A percentile compares a stretch with the other conserved stretches of the same genome.
Conservation (phyloP, 1,140 invertebrate species). For the Gryon sp. region DNA sequence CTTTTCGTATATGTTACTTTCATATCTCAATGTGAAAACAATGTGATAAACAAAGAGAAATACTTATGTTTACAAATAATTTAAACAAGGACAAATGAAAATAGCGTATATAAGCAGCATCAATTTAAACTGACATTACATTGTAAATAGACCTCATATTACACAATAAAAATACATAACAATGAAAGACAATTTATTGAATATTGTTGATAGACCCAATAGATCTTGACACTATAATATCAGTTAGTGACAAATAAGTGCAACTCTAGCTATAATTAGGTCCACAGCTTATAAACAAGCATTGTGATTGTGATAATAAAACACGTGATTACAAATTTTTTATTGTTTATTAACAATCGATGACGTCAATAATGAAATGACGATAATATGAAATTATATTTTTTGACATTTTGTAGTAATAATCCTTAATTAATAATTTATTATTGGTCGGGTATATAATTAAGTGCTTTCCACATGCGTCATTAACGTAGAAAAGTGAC, state of each 20-base stretch:
- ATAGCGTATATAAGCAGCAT: too few species aligned
- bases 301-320: neutral
- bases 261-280: constrained; percentile 18
- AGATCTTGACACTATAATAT: too few species aligned
- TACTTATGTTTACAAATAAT: too few species aligned
- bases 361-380: constrained; percentile 20
- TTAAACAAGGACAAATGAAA: too few species aligned
- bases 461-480: neutral
- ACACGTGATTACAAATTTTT: constrained; percentile 8
- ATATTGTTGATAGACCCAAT: too few species aligned
- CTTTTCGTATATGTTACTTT: too few species aligned
- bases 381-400: constrained; percentile 3
- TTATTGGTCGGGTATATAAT: neutral
- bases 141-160: too few species aligned
- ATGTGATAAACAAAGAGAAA: too few species aligned
- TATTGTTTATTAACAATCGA: neutral
- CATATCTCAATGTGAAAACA: too few species aligned
- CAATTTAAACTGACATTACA: too few species aligned
- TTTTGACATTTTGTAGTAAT: neutral
- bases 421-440: neutral
- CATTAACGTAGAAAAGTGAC: neutral
- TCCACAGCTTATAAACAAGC: neutral
- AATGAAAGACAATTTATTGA: too few species aligned
- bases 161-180: too few species aligned
- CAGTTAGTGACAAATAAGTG: constrained; percentile 1